Percentiles rank a stretch among this genome's conserved stretches.
Conservation (phyloP, 2,113 vertebrate genomes). For the Strigops habroptila region DNA sequence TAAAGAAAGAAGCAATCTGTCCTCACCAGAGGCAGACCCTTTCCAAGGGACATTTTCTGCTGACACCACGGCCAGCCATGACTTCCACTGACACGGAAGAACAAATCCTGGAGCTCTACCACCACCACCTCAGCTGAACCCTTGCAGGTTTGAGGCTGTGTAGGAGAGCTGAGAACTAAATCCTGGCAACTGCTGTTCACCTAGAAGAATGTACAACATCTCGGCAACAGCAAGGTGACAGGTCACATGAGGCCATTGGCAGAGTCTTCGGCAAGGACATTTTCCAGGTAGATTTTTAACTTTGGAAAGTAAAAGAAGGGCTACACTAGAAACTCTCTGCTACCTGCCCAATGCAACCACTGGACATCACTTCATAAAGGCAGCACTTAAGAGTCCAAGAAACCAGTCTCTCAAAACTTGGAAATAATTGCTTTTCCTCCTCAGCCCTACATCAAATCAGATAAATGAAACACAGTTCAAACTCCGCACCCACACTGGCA, state of each 20-base stretch:
- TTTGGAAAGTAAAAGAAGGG: neutral
- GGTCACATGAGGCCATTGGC: neutral
- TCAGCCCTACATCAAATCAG: neutral
- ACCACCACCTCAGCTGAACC: neutral
- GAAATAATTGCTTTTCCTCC: neutral
- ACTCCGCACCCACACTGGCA: neutral
- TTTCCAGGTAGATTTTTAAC: neutral
- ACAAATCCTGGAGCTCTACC: neutral
- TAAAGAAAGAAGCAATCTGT: neutral
- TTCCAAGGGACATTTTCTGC: neutral
- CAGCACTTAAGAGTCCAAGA: neutral
- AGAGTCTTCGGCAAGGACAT: neutral
- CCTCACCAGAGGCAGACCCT: neutral
- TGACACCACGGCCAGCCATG: neutral
- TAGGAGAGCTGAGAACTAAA: neutral
- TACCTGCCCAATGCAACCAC: neutral
- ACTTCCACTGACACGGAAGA: neutral
- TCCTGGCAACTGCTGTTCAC: neutral
- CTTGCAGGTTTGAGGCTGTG: neutral
- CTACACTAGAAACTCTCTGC: neutral
- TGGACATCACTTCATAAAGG: neutral
- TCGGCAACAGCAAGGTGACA: neutral
- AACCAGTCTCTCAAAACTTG: neutral
- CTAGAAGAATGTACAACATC: fast-evolving
- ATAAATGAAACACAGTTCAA: neutral